phyloP scores from a whole-genome alignment of 92 coral and sea anemone genomes.

The Micromussa lordhowensis region DNA sequence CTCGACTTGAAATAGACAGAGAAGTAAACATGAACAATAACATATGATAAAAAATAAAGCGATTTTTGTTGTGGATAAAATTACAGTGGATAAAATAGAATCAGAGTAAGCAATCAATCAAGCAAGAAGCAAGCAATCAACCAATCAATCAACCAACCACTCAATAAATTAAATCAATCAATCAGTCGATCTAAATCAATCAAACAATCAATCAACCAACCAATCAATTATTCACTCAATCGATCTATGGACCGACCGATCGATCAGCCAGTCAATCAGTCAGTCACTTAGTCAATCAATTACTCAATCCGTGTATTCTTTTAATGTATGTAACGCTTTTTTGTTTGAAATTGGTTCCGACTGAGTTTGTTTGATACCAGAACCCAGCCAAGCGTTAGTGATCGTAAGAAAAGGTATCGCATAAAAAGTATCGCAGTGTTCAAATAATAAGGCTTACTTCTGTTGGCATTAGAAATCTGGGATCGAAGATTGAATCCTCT shows the following conservation, averaged over 20 bases:
- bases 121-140: neutral
- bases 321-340: neutral
- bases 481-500: slow-evolving; percentile 13
- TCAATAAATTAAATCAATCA: neutral
- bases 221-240: neutral
- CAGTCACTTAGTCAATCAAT: too few relatives aligned
- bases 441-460: slow-evolving; percentile 17
- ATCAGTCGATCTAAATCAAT: neutral
- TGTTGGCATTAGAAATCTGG: slow-evolving; percentile 50
- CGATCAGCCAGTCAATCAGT: neutral
- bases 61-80: neutral
- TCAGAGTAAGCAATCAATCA: neutral
- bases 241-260: neutral
- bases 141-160: neutral
- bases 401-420: neutral
- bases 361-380: neutral
- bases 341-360: neutral
- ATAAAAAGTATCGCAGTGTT: neutral
- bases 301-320: too few relatives aligned
- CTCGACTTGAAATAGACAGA: slow-evolving; percentile 24
- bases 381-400: neutral
- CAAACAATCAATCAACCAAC: neutral
- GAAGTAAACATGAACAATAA: neutral
- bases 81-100: neutral
- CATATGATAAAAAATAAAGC: neutral